Evolutionary conservation across 64 coral and sea anemone species (phyloP).

Genomic region (Pachyseris speciosa): DNA sequence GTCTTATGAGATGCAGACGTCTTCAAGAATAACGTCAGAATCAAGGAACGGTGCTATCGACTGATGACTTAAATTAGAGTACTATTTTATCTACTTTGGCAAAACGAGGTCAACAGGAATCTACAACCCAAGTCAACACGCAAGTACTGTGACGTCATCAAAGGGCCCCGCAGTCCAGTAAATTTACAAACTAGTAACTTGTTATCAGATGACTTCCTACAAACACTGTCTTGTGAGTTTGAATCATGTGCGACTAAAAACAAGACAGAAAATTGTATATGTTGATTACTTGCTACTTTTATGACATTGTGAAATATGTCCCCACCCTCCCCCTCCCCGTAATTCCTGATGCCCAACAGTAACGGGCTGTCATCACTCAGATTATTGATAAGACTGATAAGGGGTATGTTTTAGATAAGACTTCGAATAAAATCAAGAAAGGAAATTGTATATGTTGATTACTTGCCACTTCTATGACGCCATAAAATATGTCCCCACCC

Average conservation of each 20-base stretch:
- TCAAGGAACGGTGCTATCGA: slow-evolving; percentile 10
- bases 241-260: slow-evolving; percentile 21
- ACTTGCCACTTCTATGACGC: neutral
- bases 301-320: slow-evolving; percentile 39
- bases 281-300: slow-evolving; percentile 50
- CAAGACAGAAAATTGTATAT: slow-evolving; percentile 22
- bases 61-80: slow-evolving; percentile 1
- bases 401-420: slow-evolving; percentile 50
- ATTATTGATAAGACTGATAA: neutral
- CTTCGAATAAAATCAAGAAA: neutral
- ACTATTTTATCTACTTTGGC: neutral
- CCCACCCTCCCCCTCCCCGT: neutral
- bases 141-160: neutral
- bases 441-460: neutral
- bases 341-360: neutral
- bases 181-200: neutral
- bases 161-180: neutral
- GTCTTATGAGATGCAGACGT: neutral
- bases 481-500: neutral
- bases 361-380: neutral
- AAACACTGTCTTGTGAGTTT: slow-evolving; percentile 8
- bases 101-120: neutral
- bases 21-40: neutral
- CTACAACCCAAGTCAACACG: neutral
- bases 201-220: slow-evolving; percentile 4